Evolutionary conservation across 2,888 invertebrate genomes (phyloP).

Genomic region (Eupithecia abbreviata): DNA sequence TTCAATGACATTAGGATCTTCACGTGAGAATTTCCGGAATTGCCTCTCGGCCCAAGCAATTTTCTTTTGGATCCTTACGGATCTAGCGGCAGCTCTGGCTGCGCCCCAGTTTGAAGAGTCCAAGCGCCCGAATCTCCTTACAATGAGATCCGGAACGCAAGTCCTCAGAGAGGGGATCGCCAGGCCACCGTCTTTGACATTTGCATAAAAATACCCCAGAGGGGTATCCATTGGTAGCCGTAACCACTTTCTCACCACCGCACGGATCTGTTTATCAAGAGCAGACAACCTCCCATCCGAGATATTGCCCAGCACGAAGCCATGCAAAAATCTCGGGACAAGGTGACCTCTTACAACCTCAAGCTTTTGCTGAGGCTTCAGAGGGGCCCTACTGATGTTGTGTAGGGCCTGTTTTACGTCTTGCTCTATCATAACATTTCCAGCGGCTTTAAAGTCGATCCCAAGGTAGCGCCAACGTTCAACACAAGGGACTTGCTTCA

Average conservation of each 20-base stretch:
- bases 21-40: background rate
- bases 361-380: too few relatives aligned
- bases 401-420: too few relatives aligned
- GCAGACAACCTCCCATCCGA: too few relatives aligned
- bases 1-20: background rate
- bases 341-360: too few relatives aligned
- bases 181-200: slow-evolving; percentile 41
- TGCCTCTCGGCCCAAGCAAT: background rate
- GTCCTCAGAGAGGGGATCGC: slow-evolving; percentile 48
- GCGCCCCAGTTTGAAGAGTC: slow-evolving; percentile 12
- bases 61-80: slow-evolving; percentile 36
- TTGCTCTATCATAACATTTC: too few relatives aligned
- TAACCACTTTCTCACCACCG: background rate
- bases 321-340: too few relatives aligned
- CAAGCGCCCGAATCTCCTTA: slow-evolving; percentile 44
- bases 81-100: slow-evolving; percentile 41
- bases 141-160: slow-evolving; percentile 44
- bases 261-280: background rate
- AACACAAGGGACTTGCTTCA: too few relatives aligned
- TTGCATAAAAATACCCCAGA: background rate
- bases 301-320: too few relatives aligned
- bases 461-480: too few relatives aligned
- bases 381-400: too few relatives aligned
- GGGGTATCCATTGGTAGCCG: background rate
- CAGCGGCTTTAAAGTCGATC: too few relatives aligned